Base-by-base conservation (phyloP, 1,140 invertebrate genomes). In the Drosophila grimshawi region DNA sequence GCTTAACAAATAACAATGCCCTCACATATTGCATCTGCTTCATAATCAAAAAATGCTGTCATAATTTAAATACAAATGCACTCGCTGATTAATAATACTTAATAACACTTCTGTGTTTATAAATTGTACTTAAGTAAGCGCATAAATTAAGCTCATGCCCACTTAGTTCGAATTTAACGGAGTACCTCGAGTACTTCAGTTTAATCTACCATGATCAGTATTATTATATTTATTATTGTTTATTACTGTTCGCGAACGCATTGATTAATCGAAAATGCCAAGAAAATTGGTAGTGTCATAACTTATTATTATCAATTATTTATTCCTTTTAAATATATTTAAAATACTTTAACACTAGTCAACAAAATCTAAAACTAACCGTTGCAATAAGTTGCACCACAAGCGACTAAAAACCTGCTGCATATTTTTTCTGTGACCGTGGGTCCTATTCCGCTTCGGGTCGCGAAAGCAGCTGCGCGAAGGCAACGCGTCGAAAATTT, bases 21-120 rank as follows among this genome's bases (percentile, higher is more conserved):
- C 5, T 78, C 64, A 81, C 81, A 78, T 74, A 81, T 81, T 64
- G 63, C 67, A 81, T 49, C 53, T 3, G 5, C 1, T n/a, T 7
- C 35, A 45, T 51, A 56, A 49, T 57, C 27, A 48, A 33, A 39
- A 65, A 39, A 19, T 19, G 0, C 19, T 19, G 19, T 19, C 19
- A 19, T 19, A 19, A 19, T 19, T 19, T 19, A 19, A 19, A 19
- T 62, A 59, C 3, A 33, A 57, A 45, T 19, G 53, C 32, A 45
- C 49, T 41, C 4, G 2, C 32, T n/a, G 35, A 19, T 8, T 29
- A 39, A 3, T 39, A 51, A 59, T n/a, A 41, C 43, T 35, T 35
- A 39, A 39, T 39, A 39, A 39, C 37, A 39, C 37, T 43, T n/a
- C 10, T 43, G 3, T 4, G 4, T 3, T n/a, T 43, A 8, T 7